These are phyloP conservation scores for Trididemnum nubilum DNA, from an alignment of 23 tunicate species.

Conservation along the genomic window DNA sequence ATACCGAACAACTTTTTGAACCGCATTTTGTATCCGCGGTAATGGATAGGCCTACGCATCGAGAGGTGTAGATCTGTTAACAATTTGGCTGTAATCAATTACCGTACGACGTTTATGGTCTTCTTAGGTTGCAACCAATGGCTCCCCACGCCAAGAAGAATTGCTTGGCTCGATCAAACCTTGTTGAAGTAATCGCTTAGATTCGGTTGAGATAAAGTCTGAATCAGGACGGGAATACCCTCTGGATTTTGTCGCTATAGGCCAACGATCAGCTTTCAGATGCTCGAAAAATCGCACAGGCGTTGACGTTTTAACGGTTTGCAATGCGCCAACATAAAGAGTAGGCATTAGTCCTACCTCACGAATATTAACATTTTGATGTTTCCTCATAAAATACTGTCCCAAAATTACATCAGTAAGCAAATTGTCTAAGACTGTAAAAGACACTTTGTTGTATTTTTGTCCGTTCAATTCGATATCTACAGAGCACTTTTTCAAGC, in stretches of 20 bases:
- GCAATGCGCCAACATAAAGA: neutral
- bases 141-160: slow-evolving; percentile 20
- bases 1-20: slow-evolving; percentile 2
- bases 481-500: neutral
- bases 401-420: slow-evolving; percentile 9
- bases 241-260: slow-evolving; percentile 4
- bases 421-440: neutral
- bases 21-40: slow-evolving; percentile 13
- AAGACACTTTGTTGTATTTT: neutral
- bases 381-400: slow-evolving; percentile 4
- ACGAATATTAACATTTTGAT: slow-evolving; percentile 1
- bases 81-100: slow-evolving; percentile 27
- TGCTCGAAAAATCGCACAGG: neutral
- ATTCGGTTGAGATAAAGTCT: neutral
- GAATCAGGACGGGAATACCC: slow-evolving; percentile 8
- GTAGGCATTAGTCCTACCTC: slow-evolving; percentile 4
- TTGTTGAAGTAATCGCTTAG: neutral
- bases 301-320: slow-evolving; percentile 8
- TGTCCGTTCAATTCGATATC: neutral
- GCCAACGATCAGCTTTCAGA: neutral
- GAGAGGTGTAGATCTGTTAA: neutral
- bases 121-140: neutral
- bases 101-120: slow-evolving; percentile 9
- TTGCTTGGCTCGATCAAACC: slow-evolving; percentile 23
- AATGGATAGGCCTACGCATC: slow-evolving; percentile 28